These are phyloP conservation scores for Phorcus lineatus DNA, from an alignment of 2,888 invertebrate species.

Conservation along the genomic window DNA sequence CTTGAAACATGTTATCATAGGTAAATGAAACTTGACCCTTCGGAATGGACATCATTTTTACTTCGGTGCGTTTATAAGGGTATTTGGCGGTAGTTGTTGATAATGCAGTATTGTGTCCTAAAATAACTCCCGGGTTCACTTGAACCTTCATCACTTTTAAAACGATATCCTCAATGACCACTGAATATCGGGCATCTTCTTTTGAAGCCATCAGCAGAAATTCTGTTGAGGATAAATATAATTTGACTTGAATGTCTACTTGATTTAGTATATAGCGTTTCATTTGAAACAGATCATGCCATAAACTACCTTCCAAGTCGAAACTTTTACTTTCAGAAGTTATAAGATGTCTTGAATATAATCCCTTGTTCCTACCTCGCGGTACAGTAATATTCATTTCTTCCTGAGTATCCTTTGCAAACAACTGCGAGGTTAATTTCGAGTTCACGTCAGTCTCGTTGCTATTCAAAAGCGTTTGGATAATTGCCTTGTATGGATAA, in stretches of 20 bases:
- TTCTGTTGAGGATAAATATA: slow-evolving; percentile 9
- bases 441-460: background rate
- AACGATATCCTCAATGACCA: slow-evolving; percentile 1
- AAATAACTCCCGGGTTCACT: slow-evolving; percentile 40
- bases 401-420: too few species aligned
- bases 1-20: background rate
- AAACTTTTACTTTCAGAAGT: slow-evolving; percentile 23
- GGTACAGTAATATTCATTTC: too few species aligned
- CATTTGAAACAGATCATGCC: slow-evolving; percentile 29
- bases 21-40: background rate
- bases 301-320: slow-evolving; percentile 29
- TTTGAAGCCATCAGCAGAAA: slow-evolving; percentile 24
- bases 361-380: background rate
- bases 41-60: background rate
- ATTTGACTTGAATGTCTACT: slow-evolving; percentile 26
- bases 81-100: background rate
- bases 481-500: background rate
- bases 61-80: background rate
- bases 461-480: slow-evolving; percentile 1
- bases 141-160: background rate
- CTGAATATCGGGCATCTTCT: background rate
- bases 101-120: slow-evolving; percentile 25
- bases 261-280: slow-evolving; percentile 32
- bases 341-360: slow-evolving; percentile 9
- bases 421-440: too few species aligned